Evolutionary conservation across 2,797 vertebrate genomes (phyloP).

Genomic region (Mormyrus hasselquistii): DNA sequence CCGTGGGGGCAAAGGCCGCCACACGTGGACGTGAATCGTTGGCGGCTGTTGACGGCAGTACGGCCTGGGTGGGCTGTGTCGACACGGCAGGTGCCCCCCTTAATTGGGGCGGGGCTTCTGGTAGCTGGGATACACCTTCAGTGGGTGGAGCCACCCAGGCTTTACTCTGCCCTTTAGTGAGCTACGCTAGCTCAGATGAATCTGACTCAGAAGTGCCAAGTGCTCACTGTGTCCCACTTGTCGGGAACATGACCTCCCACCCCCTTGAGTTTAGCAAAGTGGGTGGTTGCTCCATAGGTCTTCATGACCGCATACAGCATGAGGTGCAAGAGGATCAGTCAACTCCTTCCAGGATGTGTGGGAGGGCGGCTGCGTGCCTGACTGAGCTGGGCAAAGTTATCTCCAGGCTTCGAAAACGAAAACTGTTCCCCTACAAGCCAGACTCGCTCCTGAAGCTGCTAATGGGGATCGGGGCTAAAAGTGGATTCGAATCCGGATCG

Average conservation of each 20-base stretch:
- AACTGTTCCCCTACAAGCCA: constrained; percentile 89
- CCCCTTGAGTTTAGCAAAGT: neutral
- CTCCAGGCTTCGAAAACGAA: constrained; percentile 66
- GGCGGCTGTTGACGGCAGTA: neutral
- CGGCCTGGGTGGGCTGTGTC: neutral
- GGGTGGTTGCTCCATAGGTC: neutral
- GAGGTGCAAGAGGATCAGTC: neutral
- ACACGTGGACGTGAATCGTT: neutral
- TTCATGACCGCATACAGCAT: neutral
- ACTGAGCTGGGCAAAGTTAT: constrained; percentile 67
- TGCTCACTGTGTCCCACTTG: neutral
- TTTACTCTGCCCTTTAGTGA: constrained; percentile 57
- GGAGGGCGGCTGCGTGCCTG: constrained; percentile 60
- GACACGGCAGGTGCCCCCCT: neutral
- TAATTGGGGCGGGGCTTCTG: neutral
- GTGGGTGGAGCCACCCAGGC: neutral
- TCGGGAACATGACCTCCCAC: neutral
- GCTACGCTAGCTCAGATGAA: constrained; percentile 81
- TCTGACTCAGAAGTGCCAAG: constrained; percentile 63
- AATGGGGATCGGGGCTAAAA: constrained; percentile 41
- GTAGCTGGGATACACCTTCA: neutral
- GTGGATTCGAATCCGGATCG: neutral
- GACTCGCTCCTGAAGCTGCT: constrained; percentile 77
- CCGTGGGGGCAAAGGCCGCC: neutral
- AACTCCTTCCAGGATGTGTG: constrained; percentile 25